A percentile compares a stretch with the other conserved stretches of the same genome.
Evolutionary conservation across 2,888 invertebrate genomes (phyloP).

Genomic region (Uropetala carovei): DNA sequence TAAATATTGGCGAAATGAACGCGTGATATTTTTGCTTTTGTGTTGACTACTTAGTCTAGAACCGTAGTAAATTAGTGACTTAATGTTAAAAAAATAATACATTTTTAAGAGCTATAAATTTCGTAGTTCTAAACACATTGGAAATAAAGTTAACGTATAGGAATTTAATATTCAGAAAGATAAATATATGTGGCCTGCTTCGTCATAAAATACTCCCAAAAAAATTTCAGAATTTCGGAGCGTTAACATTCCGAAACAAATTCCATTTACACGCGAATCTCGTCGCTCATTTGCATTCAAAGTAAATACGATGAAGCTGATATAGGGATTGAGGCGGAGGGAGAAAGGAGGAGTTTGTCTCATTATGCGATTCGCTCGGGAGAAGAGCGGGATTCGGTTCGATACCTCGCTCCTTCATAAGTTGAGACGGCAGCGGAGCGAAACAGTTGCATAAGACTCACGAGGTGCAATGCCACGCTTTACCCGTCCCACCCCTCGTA

Average conservation of each 20-base stretch:
- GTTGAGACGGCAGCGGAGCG: conserved; percentile 34
- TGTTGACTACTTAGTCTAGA: too few relatives aligned
- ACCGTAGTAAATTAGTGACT: too few relatives aligned
- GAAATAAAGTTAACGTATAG: too few relatives aligned
- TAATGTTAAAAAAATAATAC: too few relatives aligned
- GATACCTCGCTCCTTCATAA: background rate
- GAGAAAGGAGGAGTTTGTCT: conserved; percentile 31
- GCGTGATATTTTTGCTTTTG: too few relatives aligned
- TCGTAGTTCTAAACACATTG: too few relatives aligned
- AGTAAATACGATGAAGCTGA: conserved; percentile 39
- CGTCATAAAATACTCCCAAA: background rate
- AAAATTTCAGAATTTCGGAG: conserved; percentile 33
- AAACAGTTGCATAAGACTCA: conserved; percentile 45
- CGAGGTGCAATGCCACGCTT: conserved; percentile 27
- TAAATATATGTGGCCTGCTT: too few relatives aligned
- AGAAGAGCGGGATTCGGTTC: background rate
- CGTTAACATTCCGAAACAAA: background rate
- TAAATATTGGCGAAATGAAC: too few relatives aligned
- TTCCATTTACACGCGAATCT: background rate
- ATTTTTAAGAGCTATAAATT: too few relatives aligned
- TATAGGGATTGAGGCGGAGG: background rate
- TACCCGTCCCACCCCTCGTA: background rate
- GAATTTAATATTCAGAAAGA: too few relatives aligned
- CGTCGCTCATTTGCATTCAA: conserved; percentile 44
- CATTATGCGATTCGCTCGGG: conserved; percentile 39